These are phyloP conservation scores for Crotalus horridus DNA, from an alignment of 2,113 vertebrate genomes.

Conservation along the genomic window DNA sequence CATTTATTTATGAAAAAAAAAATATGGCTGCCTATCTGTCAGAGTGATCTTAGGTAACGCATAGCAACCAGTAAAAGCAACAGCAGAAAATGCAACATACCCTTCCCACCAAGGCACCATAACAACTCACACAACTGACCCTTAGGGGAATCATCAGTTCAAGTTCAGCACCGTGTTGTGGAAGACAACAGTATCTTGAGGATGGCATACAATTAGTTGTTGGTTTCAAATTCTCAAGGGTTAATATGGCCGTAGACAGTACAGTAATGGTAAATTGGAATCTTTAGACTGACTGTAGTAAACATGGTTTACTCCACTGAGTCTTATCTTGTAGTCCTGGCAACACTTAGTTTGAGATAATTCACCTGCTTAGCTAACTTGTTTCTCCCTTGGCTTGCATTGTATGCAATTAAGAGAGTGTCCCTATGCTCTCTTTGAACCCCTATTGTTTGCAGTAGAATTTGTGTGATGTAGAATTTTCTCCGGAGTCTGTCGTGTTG, in stretches of 20 bases:
- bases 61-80: background rate
- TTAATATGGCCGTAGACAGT: background rate
- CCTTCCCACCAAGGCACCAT: background rate
- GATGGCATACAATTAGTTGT: background rate
- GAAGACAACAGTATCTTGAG: background rate
- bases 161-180: background rate
- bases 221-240: background rate
- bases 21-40: background rate
- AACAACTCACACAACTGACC: background rate
- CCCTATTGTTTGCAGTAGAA: background rate
- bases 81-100: background rate
- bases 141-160: background rate
- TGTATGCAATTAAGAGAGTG: background rate
- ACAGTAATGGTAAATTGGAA: background rate
- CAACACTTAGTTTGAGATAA: background rate
- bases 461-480: background rate
- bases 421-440: background rate
- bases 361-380: background rate
- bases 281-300: background rate
- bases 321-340: background rate
- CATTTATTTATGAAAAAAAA: background rate
- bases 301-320: background rate
- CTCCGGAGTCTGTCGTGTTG: background rate
- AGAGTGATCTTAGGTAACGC: background rate
- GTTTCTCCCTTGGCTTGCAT: background rate